Evolutionary conservation across 2,113 vertebrate species (phyloP).

Genomic region (Patagioenas fasciata): DNA sequence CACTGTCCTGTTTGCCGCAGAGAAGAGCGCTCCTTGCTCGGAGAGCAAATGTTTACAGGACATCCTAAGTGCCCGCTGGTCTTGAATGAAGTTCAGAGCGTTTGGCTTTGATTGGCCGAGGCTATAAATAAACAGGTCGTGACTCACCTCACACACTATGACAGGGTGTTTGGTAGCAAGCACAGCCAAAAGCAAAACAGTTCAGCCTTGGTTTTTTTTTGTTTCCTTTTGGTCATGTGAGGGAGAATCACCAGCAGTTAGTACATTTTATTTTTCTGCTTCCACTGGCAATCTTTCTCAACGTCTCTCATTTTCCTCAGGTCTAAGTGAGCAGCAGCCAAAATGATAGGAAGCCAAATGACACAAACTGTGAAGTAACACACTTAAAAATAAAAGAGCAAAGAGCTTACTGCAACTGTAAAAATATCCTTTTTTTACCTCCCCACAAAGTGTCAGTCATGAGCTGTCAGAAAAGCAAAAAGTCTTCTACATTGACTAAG

Average conservation of each 20-base stretch:
- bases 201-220: not conserved
- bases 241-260: conserved; percentile 37
- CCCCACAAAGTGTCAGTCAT: not conserved
- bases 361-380: not conserved
- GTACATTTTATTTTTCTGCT: conserved; percentile 57
- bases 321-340: not conserved
- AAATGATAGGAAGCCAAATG: not conserved
- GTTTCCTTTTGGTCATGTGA: conserved; percentile 65
- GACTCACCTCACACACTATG: conserved; percentile 79
- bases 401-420: not conserved
- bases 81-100: conserved; percentile 80
- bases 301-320: not conserved
- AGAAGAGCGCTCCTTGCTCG: conserved; percentile 41
- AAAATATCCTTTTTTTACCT: not conserved
- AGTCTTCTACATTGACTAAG: not conserved
- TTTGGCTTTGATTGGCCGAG: conserved; percentile 79
- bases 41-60: conserved; percentile 73
- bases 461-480: not conserved
- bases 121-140: conserved; percentile 92
- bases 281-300: conserved; percentile 21
- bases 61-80: conserved; percentile 77
- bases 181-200: conserved; percentile 47
- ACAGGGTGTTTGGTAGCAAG: conserved; percentile 64
- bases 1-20: not conserved
- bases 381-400: not conserved